phyloP scores from a whole-genome alignment of 2,113 vertebrate species.

The Maccullochella peelii region DNA sequence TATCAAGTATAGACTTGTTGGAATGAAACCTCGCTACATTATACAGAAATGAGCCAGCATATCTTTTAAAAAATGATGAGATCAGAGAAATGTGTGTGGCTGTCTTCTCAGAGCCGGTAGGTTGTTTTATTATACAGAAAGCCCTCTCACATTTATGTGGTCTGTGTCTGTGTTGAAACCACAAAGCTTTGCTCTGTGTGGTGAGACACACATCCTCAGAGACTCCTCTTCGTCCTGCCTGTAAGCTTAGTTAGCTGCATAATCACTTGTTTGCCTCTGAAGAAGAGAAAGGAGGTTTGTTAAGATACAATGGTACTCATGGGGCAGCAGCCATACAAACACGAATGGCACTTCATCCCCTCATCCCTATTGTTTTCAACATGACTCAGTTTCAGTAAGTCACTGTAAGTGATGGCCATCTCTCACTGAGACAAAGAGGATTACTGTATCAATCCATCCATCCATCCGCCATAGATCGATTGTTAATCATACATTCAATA shows the following conservation, averaged over 20 bases:
- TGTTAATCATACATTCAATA: not conserved
- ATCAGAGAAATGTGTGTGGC: conserved; percentile 20
- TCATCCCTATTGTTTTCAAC: conserved; percentile 28
- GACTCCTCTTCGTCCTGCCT: conserved; percentile 60
- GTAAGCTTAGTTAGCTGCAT: conserved; percentile 67
- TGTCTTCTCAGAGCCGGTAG: not conserved
- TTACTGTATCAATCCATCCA: conserved; percentile 3
- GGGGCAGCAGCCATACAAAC: conserved; percentile 25
- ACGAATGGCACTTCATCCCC: conserved; percentile 4
- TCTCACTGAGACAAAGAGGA: conserved; percentile 21
- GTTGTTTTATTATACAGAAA: conserved; percentile 37
- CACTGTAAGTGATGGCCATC: conserved; percentile 41
- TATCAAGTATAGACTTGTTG: not conserved
- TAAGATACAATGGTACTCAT: conserved; percentile 52
- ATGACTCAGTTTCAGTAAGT: conserved; percentile 29
- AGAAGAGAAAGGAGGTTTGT: conserved; percentile 60
- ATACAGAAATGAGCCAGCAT: conserved; percentile 4
- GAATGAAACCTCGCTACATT: not conserved
- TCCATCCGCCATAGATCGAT: not conserved
- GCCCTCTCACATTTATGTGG: conserved; percentile 29
- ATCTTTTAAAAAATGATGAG: conserved; percentile 34
- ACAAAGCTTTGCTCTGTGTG: conserved; percentile 56
- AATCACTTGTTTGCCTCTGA: conserved; percentile 69
- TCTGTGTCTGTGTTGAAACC: conserved; percentile 52
- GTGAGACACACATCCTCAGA: conserved; percentile 59